Evolutionary conservation across 2,888 invertebrate species (phyloP).

Genomic region (Drosophila kuntzei): DNA sequence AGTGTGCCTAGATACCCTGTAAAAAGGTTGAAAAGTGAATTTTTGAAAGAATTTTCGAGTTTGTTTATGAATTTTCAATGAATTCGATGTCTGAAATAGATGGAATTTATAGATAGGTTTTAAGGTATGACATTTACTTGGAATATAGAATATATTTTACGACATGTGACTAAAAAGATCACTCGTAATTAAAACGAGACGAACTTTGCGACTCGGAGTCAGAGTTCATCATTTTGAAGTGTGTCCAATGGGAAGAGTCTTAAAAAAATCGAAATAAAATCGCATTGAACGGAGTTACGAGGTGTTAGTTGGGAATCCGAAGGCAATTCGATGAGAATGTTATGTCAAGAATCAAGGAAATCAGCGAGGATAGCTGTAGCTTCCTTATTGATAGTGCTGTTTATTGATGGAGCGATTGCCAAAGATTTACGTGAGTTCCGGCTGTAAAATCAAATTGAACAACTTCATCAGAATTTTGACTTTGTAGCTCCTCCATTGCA

Average conservation of each 20-base stretch:
- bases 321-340: neutral
- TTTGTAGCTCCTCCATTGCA: constrained; percentile 57
- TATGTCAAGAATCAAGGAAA: too few species aligned
- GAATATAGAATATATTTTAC: too few species aligned
- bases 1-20: neutral
- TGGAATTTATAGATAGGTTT: too few species aligned
- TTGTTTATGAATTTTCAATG: too few species aligned
- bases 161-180: too few species aligned
- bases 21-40: neutral
- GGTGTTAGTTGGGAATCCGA: neutral
- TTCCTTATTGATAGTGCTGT: neutral
- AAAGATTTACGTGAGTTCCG: neutral
- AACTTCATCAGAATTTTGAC: neutral
- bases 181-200: too few species aligned
- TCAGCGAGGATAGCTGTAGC: neutral
- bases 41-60: too few species aligned
- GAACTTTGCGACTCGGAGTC: too few species aligned
- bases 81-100: too few species aligned
- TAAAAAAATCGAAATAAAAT: neutral
- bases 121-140: too few species aligned
- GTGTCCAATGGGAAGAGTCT: neutral
- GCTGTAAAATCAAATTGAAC: neutral
- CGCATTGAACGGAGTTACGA: neutral
- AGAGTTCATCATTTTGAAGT: neutral
- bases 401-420: neutral